Conservation (phyloP, 2,888 invertebrate genomes). For the Drosophila vallismaia region DNA sequence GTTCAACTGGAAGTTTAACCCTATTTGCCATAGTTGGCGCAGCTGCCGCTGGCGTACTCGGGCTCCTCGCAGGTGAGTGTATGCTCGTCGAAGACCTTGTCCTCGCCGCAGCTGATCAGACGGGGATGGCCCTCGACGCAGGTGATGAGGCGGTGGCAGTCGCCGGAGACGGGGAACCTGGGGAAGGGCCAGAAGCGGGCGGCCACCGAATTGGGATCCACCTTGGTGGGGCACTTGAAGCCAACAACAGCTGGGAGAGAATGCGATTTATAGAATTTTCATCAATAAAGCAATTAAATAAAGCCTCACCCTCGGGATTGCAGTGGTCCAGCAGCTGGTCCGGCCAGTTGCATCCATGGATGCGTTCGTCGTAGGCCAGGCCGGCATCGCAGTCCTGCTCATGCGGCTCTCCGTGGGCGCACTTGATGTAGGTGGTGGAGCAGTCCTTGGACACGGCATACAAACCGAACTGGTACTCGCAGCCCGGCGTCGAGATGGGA, state of each 20-base stretch:
- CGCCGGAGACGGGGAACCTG: constrained; percentile 93
- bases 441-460: constrained; percentile 92
- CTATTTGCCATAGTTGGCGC: constrained; percentile 80
- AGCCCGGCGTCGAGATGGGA: constrained; percentile 91
- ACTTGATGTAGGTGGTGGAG: constrained; percentile 94
- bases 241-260: constrained; percentile 90
- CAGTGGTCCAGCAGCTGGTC: constrained; percentile 94
- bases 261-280: no score
- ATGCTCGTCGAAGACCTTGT: constrained; percentile 93
- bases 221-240: constrained; percentile 95
- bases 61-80: constrained; percentile 91
- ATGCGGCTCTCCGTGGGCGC: constrained; percentile 91
- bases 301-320: constrained; percentile 91
- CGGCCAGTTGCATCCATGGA: constrained; percentile 96
- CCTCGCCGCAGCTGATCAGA: constrained; percentile 94
- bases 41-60: constrained; percentile 80
- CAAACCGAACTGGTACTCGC: constrained; percentile 94
- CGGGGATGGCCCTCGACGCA: constrained; percentile 96
- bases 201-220: constrained; percentile 91
- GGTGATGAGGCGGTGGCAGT: constrained; percentile 94
- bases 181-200: constrained; percentile 97
- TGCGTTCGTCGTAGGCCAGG: constrained; percentile 93
- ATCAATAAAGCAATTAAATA: no score
- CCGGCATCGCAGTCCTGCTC: constrained; percentile 94
- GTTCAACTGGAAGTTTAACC: constrained; percentile 2